Percentiles rank a stretch among this genome's conserved stretches.
These are phyloP conservation scores for Sesamia inferens DNA, from an alignment of 2,888 invertebrate genomes.

Conservation along the genomic window DNA sequence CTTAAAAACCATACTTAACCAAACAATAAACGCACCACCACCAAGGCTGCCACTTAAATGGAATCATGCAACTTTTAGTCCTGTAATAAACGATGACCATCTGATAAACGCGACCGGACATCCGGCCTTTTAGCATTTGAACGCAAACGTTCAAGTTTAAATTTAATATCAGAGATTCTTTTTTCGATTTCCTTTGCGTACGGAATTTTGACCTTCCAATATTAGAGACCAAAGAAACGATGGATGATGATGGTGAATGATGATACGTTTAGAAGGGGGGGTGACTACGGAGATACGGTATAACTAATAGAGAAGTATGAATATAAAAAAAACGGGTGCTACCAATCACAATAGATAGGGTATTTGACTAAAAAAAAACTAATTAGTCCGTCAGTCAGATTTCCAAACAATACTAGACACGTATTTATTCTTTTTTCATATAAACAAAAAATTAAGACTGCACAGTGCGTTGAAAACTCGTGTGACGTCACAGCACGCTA, in stretches of 20 bases:
- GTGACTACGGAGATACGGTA: neutral
- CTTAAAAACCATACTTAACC: slow-evolving; percentile 18
- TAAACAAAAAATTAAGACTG: too few species aligned
- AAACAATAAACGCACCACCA: slow-evolving; percentile 30
- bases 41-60: slow-evolving; percentile 41
- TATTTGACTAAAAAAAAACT: too few species aligned
- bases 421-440: too few species aligned
- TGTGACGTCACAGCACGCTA: too few species aligned
- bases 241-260: neutral
- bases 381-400: too few species aligned
- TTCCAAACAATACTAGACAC: too few species aligned
- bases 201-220: neutral
- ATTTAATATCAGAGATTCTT: slow-evolving; percentile 58
- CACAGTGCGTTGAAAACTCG: too few species aligned
- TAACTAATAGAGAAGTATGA: neutral
- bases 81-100: slow-evolving; percentile 58
- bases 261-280: neutral
- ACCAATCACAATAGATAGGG: neutral
- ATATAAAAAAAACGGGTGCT: neutral
- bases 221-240: neutral
- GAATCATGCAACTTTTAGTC: slow-evolving; percentile 46
- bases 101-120: slow-evolving; percentile 60
- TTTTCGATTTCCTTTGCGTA: slow-evolving; percentile 24
- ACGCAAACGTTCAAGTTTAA: slow-evolving; percentile 39
- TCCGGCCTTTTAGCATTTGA: slow-evolving; percentile 53